phyloP scores from a whole-genome alignment of 2,888 invertebrate genomes.

The Schrankia costaestrigalis region DNA sequence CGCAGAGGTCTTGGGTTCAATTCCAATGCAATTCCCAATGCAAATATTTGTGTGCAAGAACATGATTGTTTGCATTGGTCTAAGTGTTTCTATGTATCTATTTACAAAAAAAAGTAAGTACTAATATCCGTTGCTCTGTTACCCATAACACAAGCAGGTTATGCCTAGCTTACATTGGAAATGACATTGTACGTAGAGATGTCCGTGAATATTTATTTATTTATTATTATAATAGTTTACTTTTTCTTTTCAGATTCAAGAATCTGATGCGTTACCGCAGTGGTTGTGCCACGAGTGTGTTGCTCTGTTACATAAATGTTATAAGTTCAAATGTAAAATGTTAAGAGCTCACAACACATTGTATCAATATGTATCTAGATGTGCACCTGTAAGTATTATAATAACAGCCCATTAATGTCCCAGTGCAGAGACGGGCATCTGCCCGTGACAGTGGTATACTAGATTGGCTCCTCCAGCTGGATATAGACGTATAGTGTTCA shows the following conservation, averaged over 20 bases:
- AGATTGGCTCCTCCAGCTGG: not conserved
- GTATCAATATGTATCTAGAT: slow-evolving; percentile 59
- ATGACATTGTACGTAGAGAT: too few species aligned
- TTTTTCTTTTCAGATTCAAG: slow-evolving; percentile 42
- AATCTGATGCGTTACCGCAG: slow-evolving; percentile 58
- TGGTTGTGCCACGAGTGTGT: slow-evolving; percentile 62
- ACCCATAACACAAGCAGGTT: too few species aligned
- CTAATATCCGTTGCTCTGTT: too few species aligned
- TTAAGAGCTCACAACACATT: slow-evolving; percentile 48
- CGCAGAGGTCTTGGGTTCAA: too few species aligned
- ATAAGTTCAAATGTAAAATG: slow-evolving; percentile 55
- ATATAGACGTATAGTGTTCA: not conserved
- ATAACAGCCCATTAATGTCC: not conserved
- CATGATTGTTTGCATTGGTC: not conserved
- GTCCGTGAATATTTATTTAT: not conserved
- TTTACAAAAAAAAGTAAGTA: too few species aligned
- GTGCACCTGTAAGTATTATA: slow-evolving; percentile 58
- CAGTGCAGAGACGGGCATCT: not conserved
- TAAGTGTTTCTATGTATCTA: too few species aligned
- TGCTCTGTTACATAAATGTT: slow-evolving; percentile 46
- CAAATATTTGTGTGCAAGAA: not conserved
- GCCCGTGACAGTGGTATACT: not conserved
- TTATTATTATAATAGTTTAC: not conserved
- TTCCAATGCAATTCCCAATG: too few species aligned
- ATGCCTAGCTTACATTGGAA: too few species aligned